Conservation (phyloP, 2,797 vertebrate genomes). For the Emydoidea blandingii region DNA sequence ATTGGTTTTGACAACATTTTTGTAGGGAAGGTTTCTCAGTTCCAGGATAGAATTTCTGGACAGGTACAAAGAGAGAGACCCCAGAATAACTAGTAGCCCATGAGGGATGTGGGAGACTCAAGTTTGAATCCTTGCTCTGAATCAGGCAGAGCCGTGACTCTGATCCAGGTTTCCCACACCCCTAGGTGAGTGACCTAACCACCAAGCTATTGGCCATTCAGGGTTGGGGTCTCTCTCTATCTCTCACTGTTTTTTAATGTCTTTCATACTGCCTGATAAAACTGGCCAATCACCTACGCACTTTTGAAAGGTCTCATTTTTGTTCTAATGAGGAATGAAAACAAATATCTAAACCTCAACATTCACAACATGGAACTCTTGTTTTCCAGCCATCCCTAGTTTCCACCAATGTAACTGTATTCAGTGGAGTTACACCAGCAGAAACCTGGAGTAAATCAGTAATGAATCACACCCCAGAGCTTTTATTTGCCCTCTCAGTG, state of each 20-base stretch:
- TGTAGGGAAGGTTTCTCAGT: neutral
- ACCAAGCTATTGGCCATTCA: neutral
- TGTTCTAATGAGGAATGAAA: neutral
- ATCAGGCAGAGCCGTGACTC: neutral
- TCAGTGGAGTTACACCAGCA: neutral
- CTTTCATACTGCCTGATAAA: no score
- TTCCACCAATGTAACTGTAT: neutral
- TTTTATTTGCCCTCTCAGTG: neutral
- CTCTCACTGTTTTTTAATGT: neutral
- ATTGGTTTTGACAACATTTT: neutral
- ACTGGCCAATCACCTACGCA: no score
- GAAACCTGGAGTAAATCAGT: neutral
- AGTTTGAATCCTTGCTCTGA: neutral
- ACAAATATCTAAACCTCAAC: neutral
- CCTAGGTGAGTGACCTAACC: neutral
- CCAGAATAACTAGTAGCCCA: neutral
- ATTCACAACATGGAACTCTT: neutral
- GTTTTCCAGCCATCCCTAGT: neutral
- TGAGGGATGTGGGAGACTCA: neutral
- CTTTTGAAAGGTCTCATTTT: neutral
- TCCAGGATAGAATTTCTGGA: neutral
- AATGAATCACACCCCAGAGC: neutral
- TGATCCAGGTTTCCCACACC: neutral
- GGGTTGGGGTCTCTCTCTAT: neutral
- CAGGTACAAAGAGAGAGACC: neutral